Base-by-base conservation (phyloP, 2,888 invertebrate species). In the Chymomyza amoena region DNA sequence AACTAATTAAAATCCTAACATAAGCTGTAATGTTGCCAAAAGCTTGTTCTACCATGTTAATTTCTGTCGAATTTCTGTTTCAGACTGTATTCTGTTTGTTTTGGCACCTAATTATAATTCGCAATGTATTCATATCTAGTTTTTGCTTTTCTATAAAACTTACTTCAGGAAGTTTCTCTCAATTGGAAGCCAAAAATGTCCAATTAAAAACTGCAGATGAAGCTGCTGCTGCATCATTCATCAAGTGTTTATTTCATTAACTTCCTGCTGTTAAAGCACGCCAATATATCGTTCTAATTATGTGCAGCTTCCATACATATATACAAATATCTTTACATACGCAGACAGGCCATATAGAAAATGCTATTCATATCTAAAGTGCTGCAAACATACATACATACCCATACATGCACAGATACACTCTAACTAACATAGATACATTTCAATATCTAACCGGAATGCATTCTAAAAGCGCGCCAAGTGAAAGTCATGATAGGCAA, bases 401-500 rank as follows among this genome's bases (percentile, higher is more conserved):
- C n/a, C n/a, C n/a, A n/a, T n/a, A n/a, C n/a, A n/a, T n/a, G n/a
- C n/a, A n/a, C n/a, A n/a, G n/a, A n/a, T 18, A 13, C 39, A 13
- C 32, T 45, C 39, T 45, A 45, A 45, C 13, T 45, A 45, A 45
- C 39, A 45, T 45, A 13, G 39, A 45, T 45, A 45, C 39, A 45
- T 45, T 45, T 45, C 39, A 45, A 45, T 45, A 45, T 45, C 39
- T 45, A 45, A 20, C 54, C 54, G 54, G 16, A 20, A 54, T 54
- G 54, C 54, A 18, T 54, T 54, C 10, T 6, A 20, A 16, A 20
- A 16, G 54, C 16, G 54, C 20, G 54, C 16, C 54, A 54, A 54
- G 54, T 54, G 54, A 54, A 54, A 54, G 54, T 54, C 54, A 54
- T 54, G 54, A 54, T 18, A 54, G 54, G 18, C 54, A 16, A 20